Conservation (phyloP, 1,140 invertebrate species). For the Leptopilina boulardi region DNA sequence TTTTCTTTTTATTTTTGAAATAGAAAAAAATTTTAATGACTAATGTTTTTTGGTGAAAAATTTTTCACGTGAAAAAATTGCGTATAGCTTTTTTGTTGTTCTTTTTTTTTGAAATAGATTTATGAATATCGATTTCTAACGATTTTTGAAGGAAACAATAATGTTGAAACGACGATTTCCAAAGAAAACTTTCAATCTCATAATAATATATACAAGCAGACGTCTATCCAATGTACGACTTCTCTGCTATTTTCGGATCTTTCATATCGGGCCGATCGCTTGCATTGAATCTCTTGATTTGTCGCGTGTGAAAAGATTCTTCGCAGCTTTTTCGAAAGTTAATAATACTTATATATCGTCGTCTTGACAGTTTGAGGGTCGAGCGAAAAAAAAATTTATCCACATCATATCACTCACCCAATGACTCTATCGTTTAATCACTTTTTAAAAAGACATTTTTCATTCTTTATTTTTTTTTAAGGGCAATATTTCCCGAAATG, state of each 20-base stretch:
- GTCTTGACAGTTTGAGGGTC: slow-evolving; percentile 15
- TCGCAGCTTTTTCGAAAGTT: neutral
- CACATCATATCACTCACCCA: neutral
- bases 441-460: neutral
- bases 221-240: neutral
- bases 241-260: slow-evolving; percentile 41
- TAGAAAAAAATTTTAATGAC: too few species aligned
- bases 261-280: slow-evolving; percentile 38
- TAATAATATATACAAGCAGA: too few species aligned
- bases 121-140: too few species aligned
- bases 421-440: neutral
- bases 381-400: neutral
- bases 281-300: neutral
- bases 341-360: slow-evolving; percentile 3
- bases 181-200: slow-evolving; percentile 7
- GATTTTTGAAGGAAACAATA: too few species aligned
- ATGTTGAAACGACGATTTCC: neutral
- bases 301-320: neutral
- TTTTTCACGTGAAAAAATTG: too few species aligned
- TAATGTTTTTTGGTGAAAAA: too few species aligned
- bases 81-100: too few species aligned
- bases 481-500: slow-evolving; percentile 40
- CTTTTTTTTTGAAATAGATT: too few species aligned
- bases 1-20: too few species aligned
- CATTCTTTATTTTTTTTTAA: neutral